Base-by-base conservation (phyloP, 2,113 vertebrate genomes). In the Smithornis capensis region DNA sequence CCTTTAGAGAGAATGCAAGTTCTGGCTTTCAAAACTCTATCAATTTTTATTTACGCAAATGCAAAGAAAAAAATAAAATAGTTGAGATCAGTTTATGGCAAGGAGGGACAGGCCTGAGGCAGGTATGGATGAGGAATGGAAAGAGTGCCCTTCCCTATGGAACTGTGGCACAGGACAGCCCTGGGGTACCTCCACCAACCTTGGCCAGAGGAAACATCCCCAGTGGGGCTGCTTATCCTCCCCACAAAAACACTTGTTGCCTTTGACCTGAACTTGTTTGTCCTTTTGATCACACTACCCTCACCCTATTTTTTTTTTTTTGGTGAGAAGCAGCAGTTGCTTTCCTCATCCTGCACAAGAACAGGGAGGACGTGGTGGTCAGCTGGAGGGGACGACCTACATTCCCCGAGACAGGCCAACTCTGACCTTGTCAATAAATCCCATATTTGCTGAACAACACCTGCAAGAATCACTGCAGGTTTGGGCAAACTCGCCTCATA, bases 131-230 rank as follows among this genome's bases (percentile, higher is more conserved):
- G 40, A 63, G 29, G 2, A 40, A 9, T 10, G 31, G 50, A 35
- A 83, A 40, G n/a, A n/a, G 10, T 4, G 27, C 6, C 47, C 16
- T 65, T 57, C 31, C 27, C 42, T 50, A 22, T 0, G 0, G 10
- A 31, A 5, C 12, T 21, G 4, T 7, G 5, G 9, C 29, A 40
- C 0, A 0, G 25, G n/a, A 25, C 6, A 79, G 13, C 22, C 57
- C 49, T 47, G 27, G 11, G 52, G 33, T 15, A 44, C 14, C 35
- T 73, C 33, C 56, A 76, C 12, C 0, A 0, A 24, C 19, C 40
- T 65, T 8, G 4, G 33, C 45, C 37, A 65, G 25, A 73, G 19
- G 28, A 60, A 76, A 37, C 25, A 35, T 42, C 24, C 38, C 64
- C 4, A 0, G 37, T 31, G n/a, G 19, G 14, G 45, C 37, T 83